These are phyloP conservation scores for Spongilla lacustris DNA, from an alignment of 37 sponge, comb jelly and placozoan species.

Conservation along the genomic window DNA sequence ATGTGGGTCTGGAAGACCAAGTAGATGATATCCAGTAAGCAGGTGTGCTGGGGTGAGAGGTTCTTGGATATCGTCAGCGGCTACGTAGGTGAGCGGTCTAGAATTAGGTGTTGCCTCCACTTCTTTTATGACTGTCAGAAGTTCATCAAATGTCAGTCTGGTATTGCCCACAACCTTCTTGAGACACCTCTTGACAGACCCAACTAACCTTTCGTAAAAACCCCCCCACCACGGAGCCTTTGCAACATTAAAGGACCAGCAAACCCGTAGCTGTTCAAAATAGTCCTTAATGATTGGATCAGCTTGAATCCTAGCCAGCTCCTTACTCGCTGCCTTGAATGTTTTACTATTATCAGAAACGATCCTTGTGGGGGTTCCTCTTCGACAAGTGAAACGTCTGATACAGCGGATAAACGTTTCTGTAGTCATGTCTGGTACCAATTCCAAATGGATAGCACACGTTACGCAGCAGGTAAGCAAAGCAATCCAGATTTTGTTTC, in stretches of 20 bases:
- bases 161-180: background rate
- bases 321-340: conserved; percentile 17
- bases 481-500: conserved; percentile 10
- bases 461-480: conserved; percentile 30
- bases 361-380: conserved; percentile 9
- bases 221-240: conserved; percentile 28
- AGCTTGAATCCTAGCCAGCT: too few relatives aligned
- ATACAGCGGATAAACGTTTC: conserved; percentile 20
- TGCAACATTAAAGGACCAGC: conserved; percentile 43
- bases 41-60: conserved; percentile 49
- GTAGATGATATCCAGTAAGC: conserved; percentile 5
- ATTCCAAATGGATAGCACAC: conserved; percentile 15
- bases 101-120: conserved; percentile 39
- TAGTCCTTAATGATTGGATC: background rate
- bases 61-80: conserved; percentile 26
- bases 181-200: conserved; percentile 29
- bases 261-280: conserved; percentile 9
- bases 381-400: conserved; percentile 18
- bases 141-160: conserved; percentile 36
- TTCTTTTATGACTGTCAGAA: conserved; percentile 25
- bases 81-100: too few relatives aligned
- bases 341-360: conserved; percentile 38
- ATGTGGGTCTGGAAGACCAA: conserved; percentile 6
- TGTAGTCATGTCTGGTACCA: conserved; percentile 32
- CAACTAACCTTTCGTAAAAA: background rate